These are phyloP conservation scores for Athene cunicularia DNA, from an alignment of 2,113 vertebrate genomes.

Conservation along the genomic window DNA sequence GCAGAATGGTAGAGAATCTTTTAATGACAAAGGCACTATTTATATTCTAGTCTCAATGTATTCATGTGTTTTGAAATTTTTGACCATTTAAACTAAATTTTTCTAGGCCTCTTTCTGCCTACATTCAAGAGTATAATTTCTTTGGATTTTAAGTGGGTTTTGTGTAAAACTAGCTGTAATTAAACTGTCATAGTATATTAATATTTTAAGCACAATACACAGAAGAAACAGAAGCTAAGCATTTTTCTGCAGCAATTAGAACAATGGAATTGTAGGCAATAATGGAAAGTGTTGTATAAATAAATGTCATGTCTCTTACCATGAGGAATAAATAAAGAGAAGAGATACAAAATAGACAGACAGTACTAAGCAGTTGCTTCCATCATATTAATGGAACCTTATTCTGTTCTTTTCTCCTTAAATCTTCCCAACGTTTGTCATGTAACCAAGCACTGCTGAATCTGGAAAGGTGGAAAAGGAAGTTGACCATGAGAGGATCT, in stretches of 20 bases:
- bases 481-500: conserved; percentile 2
- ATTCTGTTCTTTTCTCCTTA: conserved; percentile 37
- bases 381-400: conserved; percentile 24
- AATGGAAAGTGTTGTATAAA: conserved; percentile 11
- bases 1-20: background rate
- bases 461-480: conserved; percentile 50
- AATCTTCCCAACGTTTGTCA: background rate
- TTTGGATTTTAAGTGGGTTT: background rate
- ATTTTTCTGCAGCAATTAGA: background rate
- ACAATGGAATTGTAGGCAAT: background rate
- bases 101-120: background rate
- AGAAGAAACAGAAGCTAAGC: background rate
- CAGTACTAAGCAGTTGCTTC: conserved; percentile 21
- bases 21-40: background rate
- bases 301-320: conserved; percentile 41
- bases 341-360: conserved; percentile 49
- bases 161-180: background rate
- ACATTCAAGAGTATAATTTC: background rate
- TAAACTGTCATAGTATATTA: background rate
- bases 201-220: background rate
- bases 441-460: conserved; percentile 18
- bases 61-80: background rate
- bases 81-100: background rate
- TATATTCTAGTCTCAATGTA: background rate
- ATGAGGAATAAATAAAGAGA: conserved; percentile 42